Percentiles rank a stretch among this genome's conserved stretches.
phyloP scores from a whole-genome alignment of 2,888 invertebrate genomes.

The Caenorhabditis sp. region DNA sequence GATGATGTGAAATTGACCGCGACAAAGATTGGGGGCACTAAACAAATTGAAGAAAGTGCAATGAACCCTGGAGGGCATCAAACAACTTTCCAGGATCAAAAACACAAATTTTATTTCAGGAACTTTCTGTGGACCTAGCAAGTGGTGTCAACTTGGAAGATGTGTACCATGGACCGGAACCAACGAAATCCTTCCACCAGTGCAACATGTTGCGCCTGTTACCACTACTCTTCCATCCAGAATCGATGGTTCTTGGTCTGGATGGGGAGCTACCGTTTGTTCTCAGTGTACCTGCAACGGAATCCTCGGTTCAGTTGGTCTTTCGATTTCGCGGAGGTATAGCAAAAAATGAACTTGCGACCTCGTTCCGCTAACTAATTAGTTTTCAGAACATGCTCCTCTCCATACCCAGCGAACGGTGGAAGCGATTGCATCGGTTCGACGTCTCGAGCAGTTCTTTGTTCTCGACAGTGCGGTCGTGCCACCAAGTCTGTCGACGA shows the following conservation, averaged over 20 bases:
- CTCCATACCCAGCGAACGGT: conserved; percentile 82
- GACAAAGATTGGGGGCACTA: conserved; percentile 23
- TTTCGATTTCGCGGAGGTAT: conserved; percentile 60
- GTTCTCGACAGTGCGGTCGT: conserved; percentile 75
- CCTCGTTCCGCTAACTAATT: neutral
- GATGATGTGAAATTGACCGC: conserved; percentile 54
- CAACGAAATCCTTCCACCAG: conserved; percentile 62
- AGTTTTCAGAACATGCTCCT: conserved; percentile 77
- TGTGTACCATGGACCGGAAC: conserved; percentile 82
- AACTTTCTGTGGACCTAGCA: conserved; percentile 81
- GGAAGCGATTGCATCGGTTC: conserved; percentile 81
- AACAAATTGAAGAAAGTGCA: conserved; percentile 47
- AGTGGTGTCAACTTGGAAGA: conserved; percentile 82
- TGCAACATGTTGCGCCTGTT: conserved; percentile 50
- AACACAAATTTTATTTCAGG: conserved; percentile 61
- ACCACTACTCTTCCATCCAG: conserved; percentile 59
- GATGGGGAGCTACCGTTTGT: conserved; percentile 79
- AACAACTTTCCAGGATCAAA: conserved; percentile 33
- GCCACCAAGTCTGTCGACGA: conserved; percentile 77
- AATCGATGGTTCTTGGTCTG: conserved; percentile 82
- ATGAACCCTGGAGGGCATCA: conserved; percentile 34
- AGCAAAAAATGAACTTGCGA: neutral
- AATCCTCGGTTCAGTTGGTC: conserved; percentile 70
- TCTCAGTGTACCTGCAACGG: conserved; percentile 78
- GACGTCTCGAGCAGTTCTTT: conserved; percentile 77